Evolutionary conservation across 2,113 vertebrate genomes (phyloP), one percentile per base, ranked within the genome.

Genomic region (Apteryx mantelli): DNA sequence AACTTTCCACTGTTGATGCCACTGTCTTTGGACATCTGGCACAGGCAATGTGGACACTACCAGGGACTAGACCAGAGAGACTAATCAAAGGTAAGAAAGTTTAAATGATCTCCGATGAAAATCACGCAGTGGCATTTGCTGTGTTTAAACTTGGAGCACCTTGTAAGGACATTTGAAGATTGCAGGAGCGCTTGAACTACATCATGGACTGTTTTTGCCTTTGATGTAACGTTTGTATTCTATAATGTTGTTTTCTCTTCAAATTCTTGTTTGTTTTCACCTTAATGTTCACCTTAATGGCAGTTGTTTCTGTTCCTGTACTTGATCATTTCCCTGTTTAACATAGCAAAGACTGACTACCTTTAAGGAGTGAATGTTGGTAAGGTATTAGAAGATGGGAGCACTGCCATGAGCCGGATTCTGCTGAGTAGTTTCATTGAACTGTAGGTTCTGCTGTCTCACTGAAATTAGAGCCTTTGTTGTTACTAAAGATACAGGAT

Each of bases 41-140:
- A 71, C 99, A 99, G 97, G 99, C 99, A 32, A 99, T 99, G 99
- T 99, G 99, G 99, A 99, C 99, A 1, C 98, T 99, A 60, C 99
- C 99, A 60, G 99, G 99, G 80, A 99, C 99, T 52, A 98, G 99
- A 86, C 99, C 99, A 9, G 99, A 99, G 80, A 98, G 99, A 34
- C 98, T 99, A 75, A 99, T 99, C 95, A 99, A 99, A 99, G 99
- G 99, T 99, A 96, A 98, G 98, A 78, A 76, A 55, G 30, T 50
- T 65, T 21, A 71, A 83, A 53, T 71, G 65, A 50, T 8, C 34
- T 81, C 28, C 75, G 64, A 85, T 94, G 44, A 70, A 69, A 44
- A 66, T 15, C 6, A 74, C 19, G 9, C 52, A 50, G 71, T 94
- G 46, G 13, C 7, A 9, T 78, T 89, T 85, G 64, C 16, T 2